phyloP scores from a whole-genome alignment of 2,113 vertebrate species.

The Rafetus swinhoei region DNA sequence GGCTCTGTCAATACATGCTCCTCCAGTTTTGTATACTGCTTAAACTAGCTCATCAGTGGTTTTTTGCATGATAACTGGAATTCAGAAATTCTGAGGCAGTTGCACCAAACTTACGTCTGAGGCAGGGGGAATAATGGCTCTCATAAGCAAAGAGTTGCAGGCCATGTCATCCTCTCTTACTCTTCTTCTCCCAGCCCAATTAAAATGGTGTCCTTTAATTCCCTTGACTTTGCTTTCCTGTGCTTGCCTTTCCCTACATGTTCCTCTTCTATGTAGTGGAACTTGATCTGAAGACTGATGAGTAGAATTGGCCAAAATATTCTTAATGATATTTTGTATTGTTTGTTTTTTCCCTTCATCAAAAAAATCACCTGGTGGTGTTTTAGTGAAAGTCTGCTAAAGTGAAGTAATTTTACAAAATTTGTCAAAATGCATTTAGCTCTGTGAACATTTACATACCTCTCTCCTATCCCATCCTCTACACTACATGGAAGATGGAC shows the following conservation, averaged over 20 bases:
- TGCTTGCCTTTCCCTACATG: conserved; percentile 8
- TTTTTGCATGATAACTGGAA: conserved; percentile 34
- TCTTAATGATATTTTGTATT: background rate
- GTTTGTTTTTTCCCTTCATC: background rate
- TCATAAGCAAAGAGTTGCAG: conserved; percentile 37
- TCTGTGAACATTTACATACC: background rate
- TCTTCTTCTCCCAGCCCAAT: conserved; percentile 26
- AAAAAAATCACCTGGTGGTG: background rate
- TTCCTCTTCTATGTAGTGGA: conserved; percentile 15
- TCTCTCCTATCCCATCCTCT: too few relatives aligned
- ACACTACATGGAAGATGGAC: too few relatives aligned
- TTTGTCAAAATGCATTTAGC: conserved; percentile 5
- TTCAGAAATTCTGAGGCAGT: conserved; percentile 16
- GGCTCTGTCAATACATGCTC: background rate
- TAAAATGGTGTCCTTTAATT: conserved; percentile 53
- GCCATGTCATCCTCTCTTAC: conserved; percentile 5
- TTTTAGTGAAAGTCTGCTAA: background rate
- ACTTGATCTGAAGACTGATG: conserved; percentile 7
- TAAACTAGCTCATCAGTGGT: background rate
- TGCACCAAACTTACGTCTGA: conserved; percentile 16
- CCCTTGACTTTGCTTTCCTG: conserved; percentile 4
- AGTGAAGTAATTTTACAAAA: background rate
- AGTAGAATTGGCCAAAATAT: conserved; percentile 26
- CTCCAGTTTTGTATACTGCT: background rate
- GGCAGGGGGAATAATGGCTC: background rate